These are phyloP conservation scores for Nezara viridula DNA, from an alignment of 2,888 invertebrate genomes.

Conservation along the genomic window DNA sequence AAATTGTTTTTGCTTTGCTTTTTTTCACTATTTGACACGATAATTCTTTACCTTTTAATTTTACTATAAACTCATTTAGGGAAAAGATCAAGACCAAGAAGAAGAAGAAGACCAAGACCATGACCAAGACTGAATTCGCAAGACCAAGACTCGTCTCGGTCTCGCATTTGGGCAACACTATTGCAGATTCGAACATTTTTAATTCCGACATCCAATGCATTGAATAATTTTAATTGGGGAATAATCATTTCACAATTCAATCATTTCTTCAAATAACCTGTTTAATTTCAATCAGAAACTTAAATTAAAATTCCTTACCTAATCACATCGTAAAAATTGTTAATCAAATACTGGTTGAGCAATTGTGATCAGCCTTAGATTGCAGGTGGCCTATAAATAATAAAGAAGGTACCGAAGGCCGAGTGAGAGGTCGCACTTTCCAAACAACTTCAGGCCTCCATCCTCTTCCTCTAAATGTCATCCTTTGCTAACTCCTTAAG, in stretches of 20 bases:
- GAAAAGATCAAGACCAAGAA: too few species aligned
- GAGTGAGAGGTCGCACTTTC: slow-evolving; percentile 31
- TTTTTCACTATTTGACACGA: too few species aligned
- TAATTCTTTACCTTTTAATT: too few species aligned
- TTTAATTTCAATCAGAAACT: neutral
- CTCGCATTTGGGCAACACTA: too few species aligned
- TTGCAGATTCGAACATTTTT: too few species aligned
- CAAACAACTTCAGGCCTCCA: slow-evolving; percentile 11
- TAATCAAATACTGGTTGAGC: neutral
- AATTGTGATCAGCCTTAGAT: neutral
- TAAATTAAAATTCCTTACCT: neutral
- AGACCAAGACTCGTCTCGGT: too few species aligned
- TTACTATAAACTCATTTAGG: too few species aligned
- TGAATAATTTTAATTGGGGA: neutral
- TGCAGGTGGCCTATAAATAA: slow-evolving; percentile 30
- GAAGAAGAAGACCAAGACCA: too few species aligned
- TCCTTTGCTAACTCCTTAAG: neutral
- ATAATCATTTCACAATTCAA: neutral
- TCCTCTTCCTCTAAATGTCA: slow-evolving; percentile 21
- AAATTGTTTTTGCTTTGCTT: too few species aligned
- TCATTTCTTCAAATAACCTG: neutral
- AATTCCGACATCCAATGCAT: too few species aligned
- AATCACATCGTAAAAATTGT: neutral
- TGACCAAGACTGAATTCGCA: too few species aligned
- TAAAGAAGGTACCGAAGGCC: slow-evolving; percentile 37